Evolutionary conservation across 2,888 invertebrate genomes (phyloP), one percentile per base, ranked within the genome.

Genomic region (Belgica antarctica): DNA sequence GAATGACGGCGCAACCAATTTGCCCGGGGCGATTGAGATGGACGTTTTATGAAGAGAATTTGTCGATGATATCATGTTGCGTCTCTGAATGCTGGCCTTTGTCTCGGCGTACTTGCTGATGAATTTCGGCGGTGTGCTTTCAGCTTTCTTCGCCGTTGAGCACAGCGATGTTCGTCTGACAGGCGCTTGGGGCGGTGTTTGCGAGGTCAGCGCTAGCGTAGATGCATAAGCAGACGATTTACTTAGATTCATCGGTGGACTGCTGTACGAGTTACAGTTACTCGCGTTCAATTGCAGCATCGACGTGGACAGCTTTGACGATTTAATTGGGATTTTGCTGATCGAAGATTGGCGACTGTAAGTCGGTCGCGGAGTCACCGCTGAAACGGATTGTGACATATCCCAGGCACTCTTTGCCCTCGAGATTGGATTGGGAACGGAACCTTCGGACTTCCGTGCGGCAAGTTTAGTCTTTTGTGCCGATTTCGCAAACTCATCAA

Each of bases 321-420:
- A 73, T 62, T 73, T 76, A 17, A 86, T 83, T 76, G 86, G 86
- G 78, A 86, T 86, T 81, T 85, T 85, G 76, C 85, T 85, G 62
- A 82, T 82, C 80, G 84, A 84, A 74, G 82, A 81, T 79, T 83
- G 79, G 22, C 73, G 69, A n/a, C 62, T 69, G 28, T 72, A 72
- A 17, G 70, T 31, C 2, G 71, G 68, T 62, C 71, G 65, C 82
- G 82, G 82, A 80, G 82, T 46, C 10, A 12, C 8, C 52, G 62
- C 28, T 15, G 71, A 52, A 52, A 17, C 57, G 10, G n/a, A 8
- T 34, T 47, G 46, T 17, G 83, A 81, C 74, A 83, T 79, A 78
- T 83, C 83, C 82, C 83, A 83, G 72, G 83, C 82, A 73, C 83
- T 83, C 76, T 81, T 83, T 70, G 84, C 81, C 77, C 82, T 77